Conservation (phyloP, 1,140 invertebrate genomes). For the Drosophila nigrodunni region DNA sequence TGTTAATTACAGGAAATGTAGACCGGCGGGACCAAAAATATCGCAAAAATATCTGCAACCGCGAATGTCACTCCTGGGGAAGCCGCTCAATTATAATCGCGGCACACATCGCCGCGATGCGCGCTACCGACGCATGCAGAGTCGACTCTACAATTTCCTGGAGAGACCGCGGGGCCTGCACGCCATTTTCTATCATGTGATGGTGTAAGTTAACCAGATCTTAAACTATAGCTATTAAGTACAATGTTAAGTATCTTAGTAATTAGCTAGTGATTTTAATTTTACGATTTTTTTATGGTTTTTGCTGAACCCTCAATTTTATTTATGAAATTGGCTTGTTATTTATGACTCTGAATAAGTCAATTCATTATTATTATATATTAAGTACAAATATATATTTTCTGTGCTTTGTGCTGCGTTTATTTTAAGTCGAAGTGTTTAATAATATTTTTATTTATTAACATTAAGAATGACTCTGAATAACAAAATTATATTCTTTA, state of each 20-base stretch:
- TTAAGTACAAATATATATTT: too few species aligned
- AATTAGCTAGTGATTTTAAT: neutral
- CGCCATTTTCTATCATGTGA: constrained; percentile 95
- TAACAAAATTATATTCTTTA: too few species aligned
- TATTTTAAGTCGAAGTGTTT: too few species aligned
- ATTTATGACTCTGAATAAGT: too few species aligned
- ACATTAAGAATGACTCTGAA: too few species aligned
- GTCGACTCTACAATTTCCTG: constrained; percentile 96
- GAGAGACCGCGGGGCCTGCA: constrained; percentile 94
- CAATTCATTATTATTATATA: neutral
- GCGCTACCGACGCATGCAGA: constrained; percentile 94
- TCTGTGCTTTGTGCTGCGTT: too few species aligned
- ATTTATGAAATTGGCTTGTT: neutral
- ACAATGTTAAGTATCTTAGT: neutral
- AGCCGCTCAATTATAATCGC: constrained; percentile 93
- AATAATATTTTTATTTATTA: neutral
- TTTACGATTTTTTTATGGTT: neutral
- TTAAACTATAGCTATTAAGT: too few species aligned
- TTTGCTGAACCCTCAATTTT: neutral
- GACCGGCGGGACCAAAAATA: constrained; percentile 75
- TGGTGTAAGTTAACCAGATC: constrained; percentile 92
- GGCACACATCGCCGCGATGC: constrained; percentile 92
- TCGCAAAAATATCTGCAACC: constrained; percentile 89
- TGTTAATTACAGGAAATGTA: constrained; percentile 83
- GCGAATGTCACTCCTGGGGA: constrained; percentile 95